Percentiles rank a stretch among this genome's conserved stretches.
Evolutionary conservation across 1,140 invertebrate genomes (phyloP).

Genomic region (Drosophila bipectinata): DNA sequence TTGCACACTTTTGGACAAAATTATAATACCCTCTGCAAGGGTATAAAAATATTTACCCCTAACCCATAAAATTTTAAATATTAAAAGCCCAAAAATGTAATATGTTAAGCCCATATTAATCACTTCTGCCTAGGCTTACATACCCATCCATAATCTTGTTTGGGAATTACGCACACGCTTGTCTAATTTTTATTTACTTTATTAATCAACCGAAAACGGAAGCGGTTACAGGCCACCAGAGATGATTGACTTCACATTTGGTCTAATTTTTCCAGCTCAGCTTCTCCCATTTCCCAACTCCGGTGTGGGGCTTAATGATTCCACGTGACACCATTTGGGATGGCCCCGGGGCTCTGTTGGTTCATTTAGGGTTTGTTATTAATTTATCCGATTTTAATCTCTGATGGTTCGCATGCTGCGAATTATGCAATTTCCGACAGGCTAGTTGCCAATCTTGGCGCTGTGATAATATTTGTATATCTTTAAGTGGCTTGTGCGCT

Average conservation of each 20-base stretch:
- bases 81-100: not conserved
- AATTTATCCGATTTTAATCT: constrained; percentile 27
- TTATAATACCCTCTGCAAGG: too few species aligned
- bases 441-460: constrained; percentile 35
- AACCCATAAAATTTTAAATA: not conserved
- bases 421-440: constrained; percentile 57
- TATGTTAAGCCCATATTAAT: not conserved
- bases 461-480: constrained; percentile 26
- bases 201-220: constrained; percentile 18
- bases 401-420: constrained; percentile 17
- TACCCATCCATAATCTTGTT: not conserved
- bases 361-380: constrained; percentile 58
- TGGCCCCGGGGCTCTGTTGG: constrained; percentile 32
- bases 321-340: constrained; percentile 63
- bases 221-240: constrained; percentile 17
- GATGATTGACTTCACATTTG: constrained; percentile 16
- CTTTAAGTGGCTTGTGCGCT: constrained; percentile 16
- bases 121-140: not conserved
- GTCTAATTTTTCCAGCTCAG: constrained; percentile 27
- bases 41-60: too few species aligned
- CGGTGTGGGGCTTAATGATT: constrained; percentile 49
- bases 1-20: too few species aligned
- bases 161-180: constrained; percentile 5
- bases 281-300: constrained; percentile 22
- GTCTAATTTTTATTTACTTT: not conserved